Base-by-base conservation (phyloP, 2,888 invertebrate genomes). In the Agonopterix alstromeriana region DNA sequence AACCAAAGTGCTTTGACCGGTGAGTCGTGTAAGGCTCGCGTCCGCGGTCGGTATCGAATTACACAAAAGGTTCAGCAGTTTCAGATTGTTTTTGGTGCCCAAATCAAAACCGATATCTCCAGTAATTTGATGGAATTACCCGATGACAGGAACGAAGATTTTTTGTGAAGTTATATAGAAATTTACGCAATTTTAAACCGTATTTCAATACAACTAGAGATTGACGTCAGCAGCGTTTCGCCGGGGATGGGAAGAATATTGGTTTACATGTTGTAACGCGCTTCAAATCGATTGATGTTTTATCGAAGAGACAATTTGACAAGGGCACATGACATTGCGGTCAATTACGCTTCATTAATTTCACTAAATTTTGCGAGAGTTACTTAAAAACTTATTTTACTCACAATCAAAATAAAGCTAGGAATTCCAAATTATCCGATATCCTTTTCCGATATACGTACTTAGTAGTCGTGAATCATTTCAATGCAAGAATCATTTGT, bases 71-170 rank as follows among this genome's bases (percentile, higher is more conserved):
- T 77, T 69, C 69, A 65, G 62, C 62, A 60, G 65, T 68, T 67
- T 72, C 66, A 70, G 73, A 77, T 75, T 81, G 77, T 78, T 83
- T 81, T 80, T 66, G 66, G 70, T 72, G 69, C 76, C 74, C 73
- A 73, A 77, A 78, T 80, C 77, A 82, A 84, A 83, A 78, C 70
- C 71, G 72, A 79, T 82, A 79, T 78, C 78, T 75, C 67, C 67
- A 65, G 69, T 73, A 76, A 82, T 77, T 84, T 83, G 75, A 80
- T 77, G 75, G 80, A 79, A 77, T 79, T 76, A 75, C 68, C 65
- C 72, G 77, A 74, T 74, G 77, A 80, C 71, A 73, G 68, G 68
- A 65, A 57, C 56, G 59, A 60, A 51, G 54, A 51, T 56, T 61
- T 72, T 71, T 63, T 64, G 10, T 12, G 42, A 12, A 42, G 8